Base-by-base conservation (phyloP, 23 tunicate genomes). In the Halocynthia aurantium region DNA sequence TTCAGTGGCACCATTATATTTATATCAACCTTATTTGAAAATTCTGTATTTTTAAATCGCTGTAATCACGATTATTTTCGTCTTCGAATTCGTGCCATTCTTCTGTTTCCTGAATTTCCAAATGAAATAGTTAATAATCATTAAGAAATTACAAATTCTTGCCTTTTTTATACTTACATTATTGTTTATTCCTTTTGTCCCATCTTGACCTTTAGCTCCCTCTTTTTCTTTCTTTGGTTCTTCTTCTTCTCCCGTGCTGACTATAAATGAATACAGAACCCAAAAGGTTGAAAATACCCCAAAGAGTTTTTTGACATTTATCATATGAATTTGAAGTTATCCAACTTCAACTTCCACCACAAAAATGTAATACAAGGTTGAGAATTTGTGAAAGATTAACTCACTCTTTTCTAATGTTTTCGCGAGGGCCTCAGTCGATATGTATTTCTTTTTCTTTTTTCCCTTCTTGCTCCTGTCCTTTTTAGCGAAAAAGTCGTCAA, bases 21-120 rank as follows among this genome's bases (percentile, higher is more conserved):
- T 22, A 67, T 15, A 12, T 83, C 56, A 63, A 78, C 94, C 50
- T 52, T 17, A 81, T 85, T 77, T 90, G 97, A 52, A 90, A 54
- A 65, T 90, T 90, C 70, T 90, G 97, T 9, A 90, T 90, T 72
- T 90, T 90, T 31, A 90, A 77, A 76, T 90, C 97, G 66, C 97
- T 90, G 81, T 90, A 90, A 82, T 90, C 97, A 77, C 90, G 57
- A 57, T 84, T 54, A 15, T 88, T 84, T 65, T 90, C 97, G 66
- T 90, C 97, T 90, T 90, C 90, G 72, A 71, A 90, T n/a, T 90
- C 97, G 51, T 80, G 77, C 97, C 97, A 90, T 84, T 90, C 97
- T 61, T 90, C 97, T 44, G 76, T 86, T 17, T 90, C 96, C 96
- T 89, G 50, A 53, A 57, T 15, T 60, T 17, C n/a, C n/a, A 60